Evolutionary conservation across 2,113 vertebrate genomes (phyloP), one percentile per base, ranked within the genome.

Genomic region (Procavia capensis): DNA sequence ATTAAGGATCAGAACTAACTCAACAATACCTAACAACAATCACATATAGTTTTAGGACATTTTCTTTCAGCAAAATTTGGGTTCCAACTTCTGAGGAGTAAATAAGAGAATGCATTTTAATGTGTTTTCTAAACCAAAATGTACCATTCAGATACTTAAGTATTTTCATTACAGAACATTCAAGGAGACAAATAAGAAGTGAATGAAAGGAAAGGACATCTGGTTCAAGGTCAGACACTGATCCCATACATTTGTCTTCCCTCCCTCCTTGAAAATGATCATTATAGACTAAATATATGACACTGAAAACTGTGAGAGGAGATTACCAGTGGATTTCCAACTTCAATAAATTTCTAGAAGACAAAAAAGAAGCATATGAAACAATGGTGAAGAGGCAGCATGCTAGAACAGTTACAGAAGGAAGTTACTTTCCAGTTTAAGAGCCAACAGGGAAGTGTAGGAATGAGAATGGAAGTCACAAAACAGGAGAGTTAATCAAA

Each of bases 81-180:
- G 7, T 66, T 75, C 1, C 63, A 47, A 72, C 50, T 91, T 96
- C 80, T 93, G 61, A 89, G 6, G 19, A 31, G 20, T 91, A 76
- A 93, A 59, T 54, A 17, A 13, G 17, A 75, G 3, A 41, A 14
- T 74, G 24, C 36, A 85, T 27, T 47, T 87, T 59, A 90, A 3
- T 72, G 3, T 79, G 3, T 64, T 95, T 79, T 89, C 2, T 76
- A 93, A 70, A 43, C 10, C 36, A 82, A 76, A 89, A 57, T 63
- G 47, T 41, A 91, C 14, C 19, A 81, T 78, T 24, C 25, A 81
- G 22, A 63, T 85, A 59, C n/a, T n/a, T 9, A 88, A 54, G 70
- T 88, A 91, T 79, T 81, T 90, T 78, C 59, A 64, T 45, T 90
- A 85, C 22, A 93, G 17, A n/a, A 72, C 34, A 92, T n/a, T 85